Conservation (phyloP, 2,113 vertebrate species). For the Myiozetetes cayanensis region DNA sequence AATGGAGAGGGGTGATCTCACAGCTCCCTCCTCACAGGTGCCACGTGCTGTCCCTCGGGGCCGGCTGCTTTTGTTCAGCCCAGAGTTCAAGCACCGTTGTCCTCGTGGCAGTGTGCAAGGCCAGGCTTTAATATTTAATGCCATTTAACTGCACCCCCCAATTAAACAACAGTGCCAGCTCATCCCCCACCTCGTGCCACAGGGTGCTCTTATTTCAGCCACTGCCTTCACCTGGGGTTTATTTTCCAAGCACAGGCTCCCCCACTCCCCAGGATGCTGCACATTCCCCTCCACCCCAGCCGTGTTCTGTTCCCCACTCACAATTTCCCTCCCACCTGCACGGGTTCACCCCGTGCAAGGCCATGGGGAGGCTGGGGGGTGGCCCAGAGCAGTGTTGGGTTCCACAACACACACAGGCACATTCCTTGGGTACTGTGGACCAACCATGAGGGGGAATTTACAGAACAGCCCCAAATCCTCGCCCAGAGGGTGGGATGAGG, state of each 20-base stretch:
- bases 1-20: neutral
- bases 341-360: neutral
- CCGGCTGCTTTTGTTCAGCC: neutral
- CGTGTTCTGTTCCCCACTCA: fast-evolving
- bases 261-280: neutral
- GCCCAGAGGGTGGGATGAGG: neutral
- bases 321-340: fast-evolving
- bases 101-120: neutral
- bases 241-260: neutral
- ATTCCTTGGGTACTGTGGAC: neutral
- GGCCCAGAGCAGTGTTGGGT: neutral
- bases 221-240: neutral
- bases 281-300: neutral
- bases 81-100: neutral
- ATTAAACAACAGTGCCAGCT: neutral
- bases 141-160: neutral
- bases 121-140: neutral
- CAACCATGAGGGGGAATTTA: neutral
- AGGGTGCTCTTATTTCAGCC: neutral
- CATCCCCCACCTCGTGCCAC: fast-evolving
- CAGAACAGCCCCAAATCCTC: neutral
- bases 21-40: neutral
- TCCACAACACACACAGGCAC: neutral
- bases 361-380: fast-evolving
- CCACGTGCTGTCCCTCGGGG: neutral